Conservation (phyloP, 2,113 vertebrate genomes). For the Steatornis caripensis region DNA sequence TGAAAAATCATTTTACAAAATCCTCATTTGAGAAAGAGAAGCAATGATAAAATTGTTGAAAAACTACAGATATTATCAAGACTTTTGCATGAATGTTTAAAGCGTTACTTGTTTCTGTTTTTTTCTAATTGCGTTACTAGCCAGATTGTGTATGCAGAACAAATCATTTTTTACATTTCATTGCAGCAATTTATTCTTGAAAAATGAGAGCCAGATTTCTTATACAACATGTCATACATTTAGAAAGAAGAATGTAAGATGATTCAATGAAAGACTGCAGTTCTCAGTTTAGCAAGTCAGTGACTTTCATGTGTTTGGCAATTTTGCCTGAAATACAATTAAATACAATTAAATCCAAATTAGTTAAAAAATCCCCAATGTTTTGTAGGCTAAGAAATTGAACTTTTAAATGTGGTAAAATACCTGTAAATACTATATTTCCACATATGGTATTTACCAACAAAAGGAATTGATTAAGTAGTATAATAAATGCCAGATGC, state of each 20-base stretch:
- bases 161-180: background rate
- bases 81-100: background rate
- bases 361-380: background rate
- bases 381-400: background rate
- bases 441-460: background rate
- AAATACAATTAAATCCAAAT: background rate
- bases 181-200: background rate
- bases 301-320: background rate
- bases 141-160: background rate
- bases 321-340: background rate
- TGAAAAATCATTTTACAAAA: background rate
- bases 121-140: background rate
- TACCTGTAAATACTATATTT: background rate
- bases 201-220: background rate
- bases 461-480: background rate
- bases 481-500: background rate
- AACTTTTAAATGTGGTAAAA: background rate
- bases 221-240: background rate
- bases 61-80: background rate
- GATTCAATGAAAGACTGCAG: background rate
- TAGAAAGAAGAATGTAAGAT: background rate
- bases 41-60: background rate
- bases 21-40: background rate
- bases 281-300: background rate
- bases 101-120: background rate